These are phyloP conservation scores for Elymnias hypermnestra DNA, from an alignment of 1,140 invertebrate genomes.

Conservation along the genomic window DNA sequence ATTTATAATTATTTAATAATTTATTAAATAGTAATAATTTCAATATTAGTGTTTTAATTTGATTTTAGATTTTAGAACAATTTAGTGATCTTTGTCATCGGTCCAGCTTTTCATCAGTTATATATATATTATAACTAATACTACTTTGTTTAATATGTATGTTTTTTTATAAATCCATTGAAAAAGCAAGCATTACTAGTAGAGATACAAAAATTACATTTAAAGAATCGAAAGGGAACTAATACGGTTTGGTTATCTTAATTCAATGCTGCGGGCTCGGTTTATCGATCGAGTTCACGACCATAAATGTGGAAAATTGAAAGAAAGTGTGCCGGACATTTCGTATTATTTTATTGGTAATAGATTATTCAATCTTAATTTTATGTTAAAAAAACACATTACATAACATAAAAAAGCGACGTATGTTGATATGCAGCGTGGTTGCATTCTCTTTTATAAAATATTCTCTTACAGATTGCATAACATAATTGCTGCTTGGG, in stretches of 20 bases:
- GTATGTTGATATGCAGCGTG: conserved; percentile 3
- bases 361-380: conserved; percentile 22
- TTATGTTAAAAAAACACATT: conserved; percentile 9
- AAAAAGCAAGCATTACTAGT: conserved; percentile 18
- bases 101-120: no score
- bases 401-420: neutral
- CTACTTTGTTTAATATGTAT: no score
- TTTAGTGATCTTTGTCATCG: no score
- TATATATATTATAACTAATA: no score
- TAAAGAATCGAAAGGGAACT: conserved; percentile 41
- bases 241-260: conserved; percentile 61
- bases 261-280: conserved; percentile 41
- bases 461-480: no score
- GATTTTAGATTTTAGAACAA: no score
- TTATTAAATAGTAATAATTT: no score
- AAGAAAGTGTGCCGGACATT: conserved; percentile 18
- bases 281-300: conserved; percentile 44
- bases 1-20: no score
- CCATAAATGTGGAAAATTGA: conserved; percentile 29
- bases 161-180: no score
- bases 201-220: conserved; percentile 16
- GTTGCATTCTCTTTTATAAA: conserved; percentile 1
- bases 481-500: no score
- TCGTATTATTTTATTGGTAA: conserved; percentile 9
- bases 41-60: no score